phyloP scores from a whole-genome alignment of 2,888 invertebrate genomes.

The Erebia aethiops region DNA sequence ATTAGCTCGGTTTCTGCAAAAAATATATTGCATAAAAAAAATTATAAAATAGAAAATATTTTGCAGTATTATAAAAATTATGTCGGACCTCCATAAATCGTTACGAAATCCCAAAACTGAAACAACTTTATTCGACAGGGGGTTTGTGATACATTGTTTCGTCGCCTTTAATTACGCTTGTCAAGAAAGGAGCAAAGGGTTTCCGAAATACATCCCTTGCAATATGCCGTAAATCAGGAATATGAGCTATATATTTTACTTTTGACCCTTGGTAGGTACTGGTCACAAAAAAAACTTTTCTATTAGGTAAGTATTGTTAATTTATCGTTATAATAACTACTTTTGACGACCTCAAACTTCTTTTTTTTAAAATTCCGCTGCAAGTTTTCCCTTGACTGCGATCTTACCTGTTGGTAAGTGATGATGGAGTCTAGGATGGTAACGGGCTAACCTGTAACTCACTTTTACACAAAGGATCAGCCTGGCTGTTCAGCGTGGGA shows the following conservation, averaged over 20 bases:
- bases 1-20: no score
- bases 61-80: background rate
- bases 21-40: no score
- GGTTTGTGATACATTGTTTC: constrained; percentile 19
- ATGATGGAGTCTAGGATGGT: no score
- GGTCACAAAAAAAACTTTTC: constrained; percentile 16
- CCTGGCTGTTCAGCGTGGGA: no score
- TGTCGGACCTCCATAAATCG: constrained; percentile 2
- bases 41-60: no score
- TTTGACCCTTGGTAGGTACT: constrained; percentile 26
- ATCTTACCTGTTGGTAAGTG: no score
- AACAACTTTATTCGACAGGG: constrained; percentile 14
- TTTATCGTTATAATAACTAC: background rate
- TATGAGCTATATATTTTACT: constrained; percentile 29
- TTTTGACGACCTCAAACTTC: no score
- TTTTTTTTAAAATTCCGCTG: no score
- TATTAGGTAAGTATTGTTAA: background rate
- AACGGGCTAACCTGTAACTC: no score
- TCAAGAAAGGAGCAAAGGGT: constrained; percentile 31
- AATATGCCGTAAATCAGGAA: constrained; percentile 35
- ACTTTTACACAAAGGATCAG: no score
- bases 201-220: constrained; percentile 23
- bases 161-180: constrained; percentile 24
- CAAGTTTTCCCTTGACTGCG: no score
- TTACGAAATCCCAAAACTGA: constrained; percentile 8